Evolutionary conservation across 2,888 invertebrate species (phyloP).

Genomic region (Elegia similella): DNA sequence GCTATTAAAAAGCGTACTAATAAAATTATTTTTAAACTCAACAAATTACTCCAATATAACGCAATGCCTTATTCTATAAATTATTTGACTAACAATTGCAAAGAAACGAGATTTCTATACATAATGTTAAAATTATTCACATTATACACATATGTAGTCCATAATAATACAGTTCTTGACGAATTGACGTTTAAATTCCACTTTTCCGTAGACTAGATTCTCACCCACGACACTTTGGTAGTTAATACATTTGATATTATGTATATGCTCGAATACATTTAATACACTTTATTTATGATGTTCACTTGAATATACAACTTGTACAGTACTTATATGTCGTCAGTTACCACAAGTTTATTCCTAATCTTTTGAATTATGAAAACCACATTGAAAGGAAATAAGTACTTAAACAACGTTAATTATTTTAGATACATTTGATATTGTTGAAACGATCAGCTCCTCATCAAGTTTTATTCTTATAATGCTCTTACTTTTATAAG

Average conservation of each 20-base stretch:
- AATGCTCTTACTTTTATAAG: too few species aligned
- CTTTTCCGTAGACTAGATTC: conserved; percentile 24
- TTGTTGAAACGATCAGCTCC: too few species aligned
- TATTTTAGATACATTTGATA: too few species aligned
- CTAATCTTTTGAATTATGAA: too few species aligned
- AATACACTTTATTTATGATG: background rate
- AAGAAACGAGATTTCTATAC: conserved; percentile 33
- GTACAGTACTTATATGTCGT: background rate
- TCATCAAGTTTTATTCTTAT: too few species aligned
- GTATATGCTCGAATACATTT: background rate
- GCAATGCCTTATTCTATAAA: conserved; percentile 18
- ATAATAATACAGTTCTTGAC: conserved; percentile 29
- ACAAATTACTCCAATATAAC: conserved; percentile 32
- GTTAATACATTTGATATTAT: too few species aligned
- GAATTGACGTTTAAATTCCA: conserved; percentile 38
- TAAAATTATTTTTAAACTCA: conserved; percentile 40
- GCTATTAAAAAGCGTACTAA: conserved; percentile 20
- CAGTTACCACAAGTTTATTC: background rate
- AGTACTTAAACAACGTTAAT: too few species aligned
- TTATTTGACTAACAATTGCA: conserved; percentile 20
- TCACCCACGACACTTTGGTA: conserved; percentile 2
- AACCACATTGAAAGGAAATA: too few species aligned
- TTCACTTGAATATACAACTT: background rate
- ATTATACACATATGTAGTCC: conserved; percentile 39
- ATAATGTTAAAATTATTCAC: conserved; percentile 40